Conservation (phyloP, 1,140 invertebrate genomes). For the Procambarus clarkii region DNA sequence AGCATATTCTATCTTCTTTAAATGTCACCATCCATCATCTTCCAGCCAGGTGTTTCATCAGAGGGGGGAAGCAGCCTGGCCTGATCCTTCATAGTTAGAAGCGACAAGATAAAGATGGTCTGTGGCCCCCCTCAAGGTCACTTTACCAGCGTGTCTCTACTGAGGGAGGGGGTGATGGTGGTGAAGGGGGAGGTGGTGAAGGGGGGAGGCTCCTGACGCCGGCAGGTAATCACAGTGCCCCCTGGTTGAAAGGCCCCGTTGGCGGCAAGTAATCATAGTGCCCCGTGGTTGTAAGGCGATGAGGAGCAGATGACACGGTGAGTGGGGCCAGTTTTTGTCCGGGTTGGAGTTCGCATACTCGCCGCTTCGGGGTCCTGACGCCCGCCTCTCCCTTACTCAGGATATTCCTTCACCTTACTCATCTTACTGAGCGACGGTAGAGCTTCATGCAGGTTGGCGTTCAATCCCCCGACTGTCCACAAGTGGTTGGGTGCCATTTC, state of each 20-base stretch:
- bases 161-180: neutral
- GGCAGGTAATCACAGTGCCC: constrained; percentile 16
- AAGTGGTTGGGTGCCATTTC: no score
- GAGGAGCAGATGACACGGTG: neutral
- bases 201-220: neutral
- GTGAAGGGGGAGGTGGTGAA: neutral
- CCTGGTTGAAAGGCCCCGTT: neutral
- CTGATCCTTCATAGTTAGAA: constrained; percentile 5
- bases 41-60: neutral
- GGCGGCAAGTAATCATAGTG: constrained; percentile 15
- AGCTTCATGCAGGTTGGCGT: no score
- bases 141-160: neutral
- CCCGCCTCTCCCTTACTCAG: neutral
- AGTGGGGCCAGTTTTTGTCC: neutral
- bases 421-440: no score
- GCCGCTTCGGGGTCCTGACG: neutral
- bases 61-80: neutral
- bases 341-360: neutral
- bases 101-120: constrained; percentile 8
- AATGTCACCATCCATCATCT: neutral
- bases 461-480: no score
- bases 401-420: no score
- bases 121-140: neutral
- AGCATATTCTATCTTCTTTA: constrained; percentile 9
- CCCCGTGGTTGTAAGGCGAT: constrained; percentile 3